Base-by-base conservation (phyloP, 23 tunicate genomes). In the Diplosoma virens region DNA sequence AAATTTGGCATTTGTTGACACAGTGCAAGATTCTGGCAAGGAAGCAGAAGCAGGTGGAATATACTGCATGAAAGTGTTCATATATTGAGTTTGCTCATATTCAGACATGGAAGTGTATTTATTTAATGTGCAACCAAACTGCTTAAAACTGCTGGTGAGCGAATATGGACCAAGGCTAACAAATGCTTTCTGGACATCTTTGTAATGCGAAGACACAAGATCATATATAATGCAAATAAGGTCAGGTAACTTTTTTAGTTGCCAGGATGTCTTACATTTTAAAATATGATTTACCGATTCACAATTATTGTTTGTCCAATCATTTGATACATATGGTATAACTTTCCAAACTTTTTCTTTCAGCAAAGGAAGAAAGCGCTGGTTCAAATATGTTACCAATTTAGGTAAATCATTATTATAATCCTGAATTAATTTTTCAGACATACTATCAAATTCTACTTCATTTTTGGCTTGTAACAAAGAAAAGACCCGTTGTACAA, bases 231-330 rank as follows among this genome's bases (percentile, higher is more conserved):
- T 22, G 24, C 20, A 22, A 55, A 55, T 20, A 22, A 55, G 24
- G 4, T 22, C 24, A 11, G 63, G 63, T 25, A 55, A 55, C 24
- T 55, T 55, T 55, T 55, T 55, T 55, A 55, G 63, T 55, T 55
- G 17, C 63, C 63, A 55, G 17, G 17, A 22, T 11, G 63, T 55
- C 20, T 55, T 55, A 14, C 6, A 14, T 55, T 55, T 55, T 4
- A 55, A 25, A 16, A 55, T 55, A 20, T 55, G 63, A 55, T 55
- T 55, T 16, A 55, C 63, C 24, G 63, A 55, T 55, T 55, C 63
- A 20, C 63, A 14, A 20, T 55, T 16, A 25, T 55, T 55, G 63
- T 55, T 55, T 11, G 24, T 20, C 63, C 63, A 55, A 20, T 6
- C 24, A 20, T 11, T 20, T 16, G 25, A 22, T 14, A 20, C 24